A percentile compares a stretch with the other conserved stretches of the same genome.
phyloP scores from a whole-genome alignment of 2,797 vertebrate species.

The Atherinosoma microstoma region DNA sequence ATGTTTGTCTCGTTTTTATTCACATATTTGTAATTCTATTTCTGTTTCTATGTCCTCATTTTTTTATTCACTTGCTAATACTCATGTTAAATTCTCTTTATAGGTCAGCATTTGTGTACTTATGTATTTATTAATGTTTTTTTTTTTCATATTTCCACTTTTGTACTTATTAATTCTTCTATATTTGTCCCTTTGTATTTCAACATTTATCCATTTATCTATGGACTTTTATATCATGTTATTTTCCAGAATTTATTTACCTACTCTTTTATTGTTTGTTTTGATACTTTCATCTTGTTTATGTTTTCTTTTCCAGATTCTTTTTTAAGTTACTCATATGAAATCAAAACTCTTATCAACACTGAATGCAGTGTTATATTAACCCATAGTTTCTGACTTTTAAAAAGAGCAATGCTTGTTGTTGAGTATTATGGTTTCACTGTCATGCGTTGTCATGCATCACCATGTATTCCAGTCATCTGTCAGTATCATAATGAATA shows the following conservation, averaged over 20 bases:
- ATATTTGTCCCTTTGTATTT: neutral
- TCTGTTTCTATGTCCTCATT: neutral
- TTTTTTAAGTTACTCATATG: too few relatives aligned
- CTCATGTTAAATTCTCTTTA: neutral
- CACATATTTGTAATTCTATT: neutral
- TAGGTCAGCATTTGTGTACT: neutral
- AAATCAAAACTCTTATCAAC: neutral
- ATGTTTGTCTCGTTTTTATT: neutral
- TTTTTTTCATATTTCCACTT: neutral
- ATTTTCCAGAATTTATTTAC: neutral
- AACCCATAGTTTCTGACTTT: neutral
- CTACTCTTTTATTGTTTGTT: neutral
- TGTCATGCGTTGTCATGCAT: neutral
- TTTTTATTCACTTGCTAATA: neutral
- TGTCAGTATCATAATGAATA: conserved; percentile 1
- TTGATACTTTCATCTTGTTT: too few relatives aligned
- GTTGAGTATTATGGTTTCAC: conserved; percentile 1
- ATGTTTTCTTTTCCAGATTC: too few relatives aligned
- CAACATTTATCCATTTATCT: neutral
- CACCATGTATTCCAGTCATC: neutral
- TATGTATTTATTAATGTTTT: neutral
- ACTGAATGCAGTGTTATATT: neutral
- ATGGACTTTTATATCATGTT: too few relatives aligned
- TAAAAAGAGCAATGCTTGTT: neutral
- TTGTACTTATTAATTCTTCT: neutral